Base-by-base conservation (phyloP, 2,888 invertebrate genomes). In the Apomyelois bistriatella region DNA sequence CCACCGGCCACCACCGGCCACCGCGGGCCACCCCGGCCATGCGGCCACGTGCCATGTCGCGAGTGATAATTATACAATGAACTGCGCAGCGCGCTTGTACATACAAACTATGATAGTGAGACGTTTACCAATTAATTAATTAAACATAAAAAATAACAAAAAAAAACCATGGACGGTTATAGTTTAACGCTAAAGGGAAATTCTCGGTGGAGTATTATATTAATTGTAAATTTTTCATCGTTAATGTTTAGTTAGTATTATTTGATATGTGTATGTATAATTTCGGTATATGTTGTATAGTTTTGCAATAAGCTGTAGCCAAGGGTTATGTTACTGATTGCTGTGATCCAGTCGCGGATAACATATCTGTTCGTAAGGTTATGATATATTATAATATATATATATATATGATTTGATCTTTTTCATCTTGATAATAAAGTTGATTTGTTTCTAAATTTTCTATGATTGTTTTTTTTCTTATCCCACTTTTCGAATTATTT, bases 401-500 rank as follows among this genome's bases (percentile, higher is more conserved):
- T 76, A 58, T 42, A 53, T 66, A 76, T 84, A 85, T 89, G 76
- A 88, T 88, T 89, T 90, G 80, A 88, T 87, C 84, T 88, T 89
- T 89, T 89, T 85, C 88, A 90, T 89, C 89, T 88, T 85, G 82
- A 88, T 89, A 89, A 90, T 90, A 90, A 90, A 90, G 85, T 88
- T 89, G 85, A 89, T 89, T 90, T 90, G 88, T 90, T 90, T 89
- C 86, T 87, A 88, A 89, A 85, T 89, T 88, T 86, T 86, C 79
- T 76, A 77, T 60, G 58, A 61, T 76, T 67, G 78, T 79, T 79
- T 59, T 54, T 59, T 61, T 58, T 0, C 43, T 9, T n/a, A n/a
- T n/a, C 36, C n/a, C 3, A 36, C n/a, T n/a, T 36, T 36, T n/a
- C 10, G 10, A 10, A 5, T 22, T 22, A 22, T 22, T 22, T 22